Evolutionary conservation across 2,113 vertebrate species (phyloP).

Genomic region (Phrynocephalus versicolor): DNA sequence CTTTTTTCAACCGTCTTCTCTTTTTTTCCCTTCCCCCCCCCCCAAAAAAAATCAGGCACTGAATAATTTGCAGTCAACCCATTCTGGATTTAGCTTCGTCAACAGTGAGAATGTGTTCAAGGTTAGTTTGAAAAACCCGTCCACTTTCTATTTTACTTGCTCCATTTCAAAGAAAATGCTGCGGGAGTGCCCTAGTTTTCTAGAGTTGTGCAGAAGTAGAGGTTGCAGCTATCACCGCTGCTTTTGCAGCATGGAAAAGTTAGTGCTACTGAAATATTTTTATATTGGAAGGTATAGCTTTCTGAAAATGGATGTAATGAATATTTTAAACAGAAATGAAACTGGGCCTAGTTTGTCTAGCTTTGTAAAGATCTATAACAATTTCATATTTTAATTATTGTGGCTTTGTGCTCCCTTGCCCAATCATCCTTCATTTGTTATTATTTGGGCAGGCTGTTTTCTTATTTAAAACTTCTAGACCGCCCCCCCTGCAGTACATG

Average conservation of each 20-base stretch:
- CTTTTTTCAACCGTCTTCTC: neutral
- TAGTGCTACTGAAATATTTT: neutral
- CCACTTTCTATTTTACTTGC: neutral
- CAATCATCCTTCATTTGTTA: neutral
- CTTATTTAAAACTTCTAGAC: neutral
- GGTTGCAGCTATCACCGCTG: neutral
- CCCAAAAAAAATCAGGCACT: conserved; percentile 91
- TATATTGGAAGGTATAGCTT: neutral
- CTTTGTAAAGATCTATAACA: too few relatives aligned
- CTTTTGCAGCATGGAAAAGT: neutral
- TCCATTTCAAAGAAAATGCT: neutral
- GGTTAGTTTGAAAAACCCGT: conserved; percentile 59
- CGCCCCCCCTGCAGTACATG: too few relatives aligned
- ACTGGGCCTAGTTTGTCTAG: too few relatives aligned
- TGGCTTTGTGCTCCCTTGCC: neutral
- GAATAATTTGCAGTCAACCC: conserved; percentile 96
- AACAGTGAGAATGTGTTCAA: conserved; percentile 98
- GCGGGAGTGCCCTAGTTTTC: too few relatives aligned
- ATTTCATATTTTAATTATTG: neutral
- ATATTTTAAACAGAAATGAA: too few relatives aligned
- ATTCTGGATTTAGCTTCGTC: conserved; percentile 92
- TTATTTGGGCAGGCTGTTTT: neutral
- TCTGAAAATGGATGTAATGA: too few relatives aligned
- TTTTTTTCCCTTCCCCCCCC: conserved; percentile 4
- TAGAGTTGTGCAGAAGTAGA: neutral